Conservation (phyloP, 2,888 invertebrate genomes). For the Patella ulyssiponensis region DNA sequence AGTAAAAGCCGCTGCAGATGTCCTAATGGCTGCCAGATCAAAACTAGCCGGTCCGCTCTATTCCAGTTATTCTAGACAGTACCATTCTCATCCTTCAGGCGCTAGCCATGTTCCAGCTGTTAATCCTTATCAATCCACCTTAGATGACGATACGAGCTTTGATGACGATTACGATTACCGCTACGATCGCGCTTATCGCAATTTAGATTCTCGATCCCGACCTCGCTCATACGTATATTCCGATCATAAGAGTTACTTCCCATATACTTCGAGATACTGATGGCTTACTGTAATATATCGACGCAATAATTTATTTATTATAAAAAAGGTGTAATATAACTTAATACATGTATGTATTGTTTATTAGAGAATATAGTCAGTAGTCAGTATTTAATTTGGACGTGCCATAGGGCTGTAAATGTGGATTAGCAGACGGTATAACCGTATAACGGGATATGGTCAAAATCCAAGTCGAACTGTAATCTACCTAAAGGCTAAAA, state of each 20-base stretch:
- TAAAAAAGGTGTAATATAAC: too few relatives aligned
- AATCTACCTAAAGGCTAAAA: too few relatives aligned
- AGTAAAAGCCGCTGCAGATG: conserved; percentile 43
- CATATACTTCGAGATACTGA: background rate
- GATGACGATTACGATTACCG: conserved; percentile 58
- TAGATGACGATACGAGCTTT: conserved; percentile 51
- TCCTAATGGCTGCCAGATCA: conserved; percentile 52
- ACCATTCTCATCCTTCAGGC: conserved; percentile 24
- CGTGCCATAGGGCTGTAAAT: too few relatives aligned
- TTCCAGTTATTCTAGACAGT: conserved; percentile 33
- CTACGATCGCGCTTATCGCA: conserved; percentile 55
- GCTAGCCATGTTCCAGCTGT: conserved; percentile 25
- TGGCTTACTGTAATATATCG: too few relatives aligned
- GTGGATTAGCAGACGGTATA: too few relatives aligned
- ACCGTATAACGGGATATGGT: too few relatives aligned
- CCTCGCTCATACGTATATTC: conserved; percentile 26
- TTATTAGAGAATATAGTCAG: too few relatives aligned
- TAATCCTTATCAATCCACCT: conserved; percentile 44
- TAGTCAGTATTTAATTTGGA: too few relatives aligned
- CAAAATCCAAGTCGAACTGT: too few relatives aligned
- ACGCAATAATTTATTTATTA: too few relatives aligned
- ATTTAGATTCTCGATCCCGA: conserved; percentile 50
- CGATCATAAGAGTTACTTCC: background rate
- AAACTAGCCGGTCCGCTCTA: conserved; percentile 46
- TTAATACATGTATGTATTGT: too few relatives aligned